Base-by-base conservation (phyloP, 2,113 vertebrate genomes). In the Sylvilagus bachmani region DNA sequence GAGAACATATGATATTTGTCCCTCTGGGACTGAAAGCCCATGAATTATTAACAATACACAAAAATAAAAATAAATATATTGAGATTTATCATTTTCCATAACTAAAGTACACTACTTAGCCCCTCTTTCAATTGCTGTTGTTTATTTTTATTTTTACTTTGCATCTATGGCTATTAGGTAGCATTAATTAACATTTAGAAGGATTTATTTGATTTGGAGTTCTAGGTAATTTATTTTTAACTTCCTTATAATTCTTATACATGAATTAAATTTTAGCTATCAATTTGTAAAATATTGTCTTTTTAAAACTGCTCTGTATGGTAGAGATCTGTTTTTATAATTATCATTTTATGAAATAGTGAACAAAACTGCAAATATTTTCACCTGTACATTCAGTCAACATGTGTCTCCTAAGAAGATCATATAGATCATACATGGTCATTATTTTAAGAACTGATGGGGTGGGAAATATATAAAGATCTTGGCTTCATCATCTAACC, bases 271-370 rank as follows among this genome's bases (percentile, higher is more conserved):
- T 86, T 27, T 19, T 44, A 78, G 9, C 71, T 55, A 83, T 73
- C 36, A 62, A 2, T 5, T 36, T 70, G 49, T 44, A 77, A 33
- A 93, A 61, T 14, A 49, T 22, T 67, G 19, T 24, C 16, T 51
- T 86, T 91, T 66, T 51, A 17, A 86, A 82, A 64, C 31, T 5
- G 4, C 17, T 61, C 1, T n/a, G 9, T 80, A 0, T 86, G 29
- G 21, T 53, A 88, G 12, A 19, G 5, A 70, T 78, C 4, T 53
- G 6, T 49, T 22, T 78, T 66, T 81, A 1, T 13, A 85, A 19
- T 4, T 83, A 84, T 75, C 55, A 58, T 5, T 82, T 96, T 83
- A 84, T 66, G 49, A 85, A 51, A 51, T 12, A 86, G 36, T 80
- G 44, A 9, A 74, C 0, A 38, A 69, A 79, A 77, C 1, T 93